Evolutionary conservation across 2,797 vertebrate genomes (phyloP).

Genomic region (Pteronotus mesoamericanus): DNA sequence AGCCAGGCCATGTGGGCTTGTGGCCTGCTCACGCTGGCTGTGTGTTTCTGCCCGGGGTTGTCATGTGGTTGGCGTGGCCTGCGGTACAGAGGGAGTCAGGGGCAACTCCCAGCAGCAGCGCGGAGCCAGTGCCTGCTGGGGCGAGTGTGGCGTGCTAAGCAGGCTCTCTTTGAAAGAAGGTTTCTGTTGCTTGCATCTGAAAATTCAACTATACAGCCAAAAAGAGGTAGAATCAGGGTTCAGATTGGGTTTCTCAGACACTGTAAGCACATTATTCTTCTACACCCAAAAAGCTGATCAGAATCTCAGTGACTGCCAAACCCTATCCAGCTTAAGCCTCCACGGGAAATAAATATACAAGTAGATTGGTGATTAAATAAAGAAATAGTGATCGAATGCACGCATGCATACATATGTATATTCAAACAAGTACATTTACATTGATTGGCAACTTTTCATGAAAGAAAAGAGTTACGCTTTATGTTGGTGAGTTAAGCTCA

Average conservation of each 20-base stretch:
- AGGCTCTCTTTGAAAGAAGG: not conserved
- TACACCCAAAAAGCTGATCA: not conserved
- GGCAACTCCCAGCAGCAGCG: not conserved
- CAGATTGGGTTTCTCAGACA: not conserved
- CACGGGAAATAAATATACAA: not conserved
- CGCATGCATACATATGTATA: not conserved
- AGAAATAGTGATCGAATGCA: not conserved
- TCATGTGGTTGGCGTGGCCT: not conserved
- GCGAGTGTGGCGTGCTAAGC: not conserved
- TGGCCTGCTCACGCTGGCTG: not conserved
- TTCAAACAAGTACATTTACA: not conserved
- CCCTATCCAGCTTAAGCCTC: not conserved
- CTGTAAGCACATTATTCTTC: not conserved
- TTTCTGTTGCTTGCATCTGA: not conserved
- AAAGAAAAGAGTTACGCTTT: not conserved
- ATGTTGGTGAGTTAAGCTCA: no score
- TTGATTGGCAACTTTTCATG: not conserved
- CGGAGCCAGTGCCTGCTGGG: not conserved
- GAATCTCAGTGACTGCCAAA: not conserved
- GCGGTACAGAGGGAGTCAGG: fast-evolving
- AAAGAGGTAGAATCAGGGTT: not conserved
- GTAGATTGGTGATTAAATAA: not conserved
- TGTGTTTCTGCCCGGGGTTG: not conserved
- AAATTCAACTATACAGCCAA: not conserved
- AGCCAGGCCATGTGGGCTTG: not conserved